Conservation (phyloP, 2,888 invertebrate species). For the Argyresthia goedartella region DNA sequence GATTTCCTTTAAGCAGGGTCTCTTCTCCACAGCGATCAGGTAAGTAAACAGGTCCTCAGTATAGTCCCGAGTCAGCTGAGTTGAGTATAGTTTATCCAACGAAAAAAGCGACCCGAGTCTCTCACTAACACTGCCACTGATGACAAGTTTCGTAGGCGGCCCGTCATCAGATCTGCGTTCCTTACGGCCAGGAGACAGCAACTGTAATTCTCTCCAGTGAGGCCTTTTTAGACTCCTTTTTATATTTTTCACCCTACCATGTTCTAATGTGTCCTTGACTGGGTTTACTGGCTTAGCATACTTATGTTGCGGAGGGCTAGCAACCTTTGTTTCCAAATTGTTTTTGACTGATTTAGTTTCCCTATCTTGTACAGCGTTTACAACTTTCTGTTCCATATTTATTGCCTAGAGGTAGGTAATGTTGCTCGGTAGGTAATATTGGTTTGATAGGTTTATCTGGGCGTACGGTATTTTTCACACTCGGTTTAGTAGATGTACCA, state of each 20-base stretch:
- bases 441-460: neutral
- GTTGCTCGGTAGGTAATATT: no score
- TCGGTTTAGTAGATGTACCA: no score
- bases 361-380: no score
- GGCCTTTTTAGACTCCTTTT: conserved; percentile 51
- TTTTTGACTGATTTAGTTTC: no score
- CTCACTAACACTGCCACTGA: conserved; percentile 19
- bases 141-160: neutral
- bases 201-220: conserved; percentile 46
- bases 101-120: conserved; percentile 26
- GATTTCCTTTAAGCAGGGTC: conserved; percentile 17
- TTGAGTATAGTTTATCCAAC: conserved; percentile 24
- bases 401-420: no score
- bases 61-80: conserved; percentile 28
- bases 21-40: conserved; percentile 27
- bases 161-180: conserved; percentile 16
- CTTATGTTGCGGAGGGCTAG: neutral
- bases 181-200: conserved; percentile 31
- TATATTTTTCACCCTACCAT: conserved; percentile 36
- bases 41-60: conserved; percentile 29
- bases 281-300: conserved; percentile 27
- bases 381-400: neutral
- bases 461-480: neutral
- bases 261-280: conserved; percentile 21
- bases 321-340: no score